phyloP scores from a whole-genome alignment of 92 coral and sea anemone species.

The Isaurus tuberculatus region DNA sequence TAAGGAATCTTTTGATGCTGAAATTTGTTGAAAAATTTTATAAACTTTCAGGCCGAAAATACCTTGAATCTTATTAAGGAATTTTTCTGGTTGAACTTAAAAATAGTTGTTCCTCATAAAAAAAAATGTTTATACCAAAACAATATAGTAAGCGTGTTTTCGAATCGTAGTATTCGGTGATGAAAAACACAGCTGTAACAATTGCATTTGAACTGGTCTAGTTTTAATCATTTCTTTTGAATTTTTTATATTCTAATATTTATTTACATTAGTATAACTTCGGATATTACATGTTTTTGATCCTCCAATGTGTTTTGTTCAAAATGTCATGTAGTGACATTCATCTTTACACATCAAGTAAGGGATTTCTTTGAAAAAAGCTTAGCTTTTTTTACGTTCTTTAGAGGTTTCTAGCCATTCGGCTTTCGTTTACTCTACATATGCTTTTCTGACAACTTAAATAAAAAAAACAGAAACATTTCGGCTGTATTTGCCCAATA shows the following conservation, averaged over 20 bases:
- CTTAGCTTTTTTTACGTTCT: neutral
- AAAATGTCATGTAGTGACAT: neutral
- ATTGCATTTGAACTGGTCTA: neutral
- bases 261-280: neutral
- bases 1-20: no score
- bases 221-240: neutral
- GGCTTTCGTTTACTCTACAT: slow-evolving; percentile 19
- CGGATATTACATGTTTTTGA: neutral
- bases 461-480: neutral
- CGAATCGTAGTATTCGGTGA: no score
- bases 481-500: neutral
- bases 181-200: slow-evolving; percentile 4
- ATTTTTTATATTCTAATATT: neutral
- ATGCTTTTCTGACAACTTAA: neutral
- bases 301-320: neutral
- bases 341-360: neutral
- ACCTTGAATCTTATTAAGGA: no score
- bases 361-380: neutral
- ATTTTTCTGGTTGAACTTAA: no score
- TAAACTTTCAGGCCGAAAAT: no score
- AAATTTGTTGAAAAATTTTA: no score
- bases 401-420: neutral
- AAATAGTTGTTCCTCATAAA: no score
- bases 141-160: no score
- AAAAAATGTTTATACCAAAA: no score